Conservation (phyloP, 2,888 invertebrate genomes). For the Lithophane ornitopus region DNA sequence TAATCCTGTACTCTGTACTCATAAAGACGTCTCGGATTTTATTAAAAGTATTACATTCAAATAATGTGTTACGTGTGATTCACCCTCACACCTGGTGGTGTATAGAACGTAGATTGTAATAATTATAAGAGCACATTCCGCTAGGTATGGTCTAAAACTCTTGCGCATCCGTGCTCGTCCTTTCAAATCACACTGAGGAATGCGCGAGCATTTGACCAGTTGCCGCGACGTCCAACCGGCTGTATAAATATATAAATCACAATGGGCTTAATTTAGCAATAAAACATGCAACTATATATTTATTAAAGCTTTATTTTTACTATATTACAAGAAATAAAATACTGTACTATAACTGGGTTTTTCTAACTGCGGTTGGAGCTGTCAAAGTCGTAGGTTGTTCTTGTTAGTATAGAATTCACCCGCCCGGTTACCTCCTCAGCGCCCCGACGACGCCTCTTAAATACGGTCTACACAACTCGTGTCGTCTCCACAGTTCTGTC, state of each 20-base stretch:
- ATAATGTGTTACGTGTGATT: conserved; percentile 9
- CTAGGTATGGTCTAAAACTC: not conserved
- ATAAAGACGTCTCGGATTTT: not conserved
- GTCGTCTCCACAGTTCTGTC: too few relatives aligned
- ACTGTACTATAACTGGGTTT: too few relatives aligned
- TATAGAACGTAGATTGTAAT: not conserved
- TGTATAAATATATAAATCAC: not conserved
- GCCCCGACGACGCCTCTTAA: too few relatives aligned
- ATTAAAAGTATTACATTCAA: not conserved
- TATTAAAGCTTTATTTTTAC: not conserved
- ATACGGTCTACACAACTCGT: too few relatives aligned
- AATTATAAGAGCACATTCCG: not conserved
- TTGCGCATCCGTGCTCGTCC: too few relatives aligned
- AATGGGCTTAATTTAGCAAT: not conserved
- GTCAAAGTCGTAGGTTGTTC: too few relatives aligned
- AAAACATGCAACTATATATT: not conserved
- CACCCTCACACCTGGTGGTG: conserved; percentile 8
- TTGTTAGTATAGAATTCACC: too few relatives aligned
- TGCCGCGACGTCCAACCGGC: not conserved
- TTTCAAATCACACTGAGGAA: not conserved
- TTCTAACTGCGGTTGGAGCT: too few relatives aligned
- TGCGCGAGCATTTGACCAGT: not conserved
- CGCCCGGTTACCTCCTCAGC: too few relatives aligned
- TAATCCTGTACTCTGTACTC: not conserved
- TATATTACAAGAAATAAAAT: not conserved